phyloP scores from a whole-genome alignment of 2,888 invertebrate species.

The Bombylius major region DNA sequence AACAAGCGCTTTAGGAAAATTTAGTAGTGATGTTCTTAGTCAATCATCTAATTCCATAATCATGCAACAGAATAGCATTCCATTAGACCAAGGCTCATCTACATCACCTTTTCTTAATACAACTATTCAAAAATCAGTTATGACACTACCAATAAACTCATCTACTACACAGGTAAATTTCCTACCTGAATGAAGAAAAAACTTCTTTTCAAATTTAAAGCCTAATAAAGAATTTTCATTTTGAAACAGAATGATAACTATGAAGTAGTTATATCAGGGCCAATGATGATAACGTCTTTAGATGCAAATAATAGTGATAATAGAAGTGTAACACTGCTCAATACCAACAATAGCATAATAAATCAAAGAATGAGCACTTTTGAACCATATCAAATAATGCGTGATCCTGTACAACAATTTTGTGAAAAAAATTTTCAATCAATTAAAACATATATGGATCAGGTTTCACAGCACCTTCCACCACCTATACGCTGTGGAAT shows the following conservation, averaged over 20 bases:
- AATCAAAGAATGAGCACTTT: constrained; percentile 67
- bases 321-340: constrained; percentile 66
- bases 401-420: constrained; percentile 87
- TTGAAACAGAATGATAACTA: constrained; percentile 19
- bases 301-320: constrained; percentile 50
- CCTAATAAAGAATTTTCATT: neutral
- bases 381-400: constrained; percentile 75
- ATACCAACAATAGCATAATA: constrained; percentile 39
- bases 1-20: constrained; percentile 33
- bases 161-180: constrained; percentile 1
- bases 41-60: constrained; percentile 30
- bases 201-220: neutral
- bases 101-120: constrained; percentile 27
- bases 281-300: constrained; percentile 48
- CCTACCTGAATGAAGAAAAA: too few species aligned
- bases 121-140: constrained; percentile 34
- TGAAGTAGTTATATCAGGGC: constrained; percentile 45
- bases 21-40: constrained; percentile 35
- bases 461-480: constrained; percentile 69
- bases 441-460: constrained; percentile 83
- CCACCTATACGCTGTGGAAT: constrained; percentile 89
- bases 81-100: constrained; percentile 35
- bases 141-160: constrained; percentile 31
- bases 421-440: constrained; percentile 90
- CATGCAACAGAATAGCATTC: constrained; percentile 32